These are phyloP conservation scores for Lepidurus packardi DNA, from an alignment of 1,140 invertebrate species.

Conservation along the genomic window DNA sequence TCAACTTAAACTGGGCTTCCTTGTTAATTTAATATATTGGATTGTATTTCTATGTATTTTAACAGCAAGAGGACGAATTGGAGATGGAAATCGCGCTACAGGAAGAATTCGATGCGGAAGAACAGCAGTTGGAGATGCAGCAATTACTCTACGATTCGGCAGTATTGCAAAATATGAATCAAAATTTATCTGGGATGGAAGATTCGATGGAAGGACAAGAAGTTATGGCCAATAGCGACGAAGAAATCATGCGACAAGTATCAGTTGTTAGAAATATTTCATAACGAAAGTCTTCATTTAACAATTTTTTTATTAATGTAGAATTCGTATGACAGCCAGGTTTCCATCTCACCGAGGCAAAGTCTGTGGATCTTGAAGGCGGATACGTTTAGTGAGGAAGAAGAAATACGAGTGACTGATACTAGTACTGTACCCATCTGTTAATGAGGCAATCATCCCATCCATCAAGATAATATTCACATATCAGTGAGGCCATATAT, in stretches of 20 bases:
- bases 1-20: neutral
- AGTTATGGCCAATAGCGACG: neutral
- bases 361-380: slow-evolving; percentile 20
- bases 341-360: slow-evolving; percentile 14
- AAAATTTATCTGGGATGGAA: neutral
- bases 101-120: slow-evolving; percentile 62
- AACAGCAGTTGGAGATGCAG: slow-evolving; percentile 45
- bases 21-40: neutral
- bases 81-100: slow-evolving; percentile 86
- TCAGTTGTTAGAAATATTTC: neutral
- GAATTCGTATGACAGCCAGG: neutral
- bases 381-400: neutral
- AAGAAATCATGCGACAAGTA: neutral
- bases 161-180: neutral
- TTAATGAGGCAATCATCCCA: neutral
- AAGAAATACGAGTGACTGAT: neutral
- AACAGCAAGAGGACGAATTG: slow-evolving; percentile 80
- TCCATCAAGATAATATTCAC: neutral
- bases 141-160: slow-evolving; percentile 9
- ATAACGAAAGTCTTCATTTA: neutral
- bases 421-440: neutral
- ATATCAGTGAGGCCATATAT: neutral
- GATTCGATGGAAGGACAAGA: neutral
- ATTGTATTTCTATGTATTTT: neutral
- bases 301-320: neutral